Evolutionary conservation across 2,888 invertebrate species (phyloP).

Genomic region (Osmoderma eremita): DNA sequence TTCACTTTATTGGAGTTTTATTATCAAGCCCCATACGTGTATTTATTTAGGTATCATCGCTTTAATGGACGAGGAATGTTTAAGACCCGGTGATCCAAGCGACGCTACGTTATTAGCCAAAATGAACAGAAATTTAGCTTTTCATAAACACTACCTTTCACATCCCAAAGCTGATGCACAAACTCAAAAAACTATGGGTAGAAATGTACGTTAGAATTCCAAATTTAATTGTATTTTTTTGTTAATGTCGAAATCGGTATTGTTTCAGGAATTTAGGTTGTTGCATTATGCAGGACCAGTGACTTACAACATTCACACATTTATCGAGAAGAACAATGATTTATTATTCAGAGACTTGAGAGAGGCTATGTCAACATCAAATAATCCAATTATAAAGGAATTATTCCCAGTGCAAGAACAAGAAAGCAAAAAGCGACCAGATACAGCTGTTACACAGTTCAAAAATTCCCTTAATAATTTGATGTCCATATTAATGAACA

Average conservation of each 20-base stretch:
- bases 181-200: slow-evolving; percentile 84
- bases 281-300: slow-evolving; percentile 94
- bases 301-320: slow-evolving; percentile 86
- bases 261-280: slow-evolving; percentile 83
- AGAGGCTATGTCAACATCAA: slow-evolving; percentile 80
- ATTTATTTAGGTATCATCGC: slow-evolving; percentile 76
- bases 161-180: slow-evolving; percentile 81
- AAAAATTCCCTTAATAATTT: slow-evolving; percentile 86
- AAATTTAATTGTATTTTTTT: neutral
- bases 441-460: slow-evolving; percentile 91
- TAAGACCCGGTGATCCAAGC: slow-evolving; percentile 87
- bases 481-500: slow-evolving; percentile 89
- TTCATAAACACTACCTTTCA: slow-evolving; percentile 85
- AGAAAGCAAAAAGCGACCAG: slow-evolving; percentile 82
- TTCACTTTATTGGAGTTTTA: slow-evolving; percentile 1
- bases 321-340: slow-evolving; percentile 95
- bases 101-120: slow-evolving; percentile 86
- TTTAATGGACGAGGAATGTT: slow-evolving; percentile 90
- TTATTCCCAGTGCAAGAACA: slow-evolving; percentile 75
- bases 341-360: slow-evolving; percentile 87
- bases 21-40: neutral
- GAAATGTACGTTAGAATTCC: slow-evolving; percentile 72
- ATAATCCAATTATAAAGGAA: slow-evolving; percentile 71
- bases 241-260: neutral
- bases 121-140: slow-evolving; percentile 76